Conservation (phyloP, 2,113 vertebrate species). For the Calidris pygmaea region DNA sequence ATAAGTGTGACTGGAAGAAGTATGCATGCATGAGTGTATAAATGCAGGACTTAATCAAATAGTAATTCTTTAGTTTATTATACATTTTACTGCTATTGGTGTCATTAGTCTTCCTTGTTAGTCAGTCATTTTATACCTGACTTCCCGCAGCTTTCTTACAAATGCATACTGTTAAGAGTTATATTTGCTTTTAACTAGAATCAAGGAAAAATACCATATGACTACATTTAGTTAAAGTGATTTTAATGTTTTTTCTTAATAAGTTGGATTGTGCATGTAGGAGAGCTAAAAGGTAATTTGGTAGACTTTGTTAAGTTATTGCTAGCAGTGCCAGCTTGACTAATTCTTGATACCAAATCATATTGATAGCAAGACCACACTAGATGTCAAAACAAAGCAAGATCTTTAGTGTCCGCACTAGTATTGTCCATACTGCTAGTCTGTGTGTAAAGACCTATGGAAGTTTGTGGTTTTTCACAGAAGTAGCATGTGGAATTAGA, state of each 20-base stretch:
- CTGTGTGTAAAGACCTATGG: neutral
- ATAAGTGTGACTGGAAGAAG: neutral
- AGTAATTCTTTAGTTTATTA: neutral
- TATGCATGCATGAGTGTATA: neutral
- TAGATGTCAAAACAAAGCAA: neutral
- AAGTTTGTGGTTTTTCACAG: neutral
- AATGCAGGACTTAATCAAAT: neutral
- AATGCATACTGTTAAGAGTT: neutral
- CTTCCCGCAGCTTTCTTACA: neutral
- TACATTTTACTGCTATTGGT: neutral
- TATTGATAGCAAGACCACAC: neutral
- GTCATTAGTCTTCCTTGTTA: neutral
- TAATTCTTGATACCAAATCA: neutral
- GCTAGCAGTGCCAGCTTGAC: neutral
- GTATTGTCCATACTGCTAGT: neutral
- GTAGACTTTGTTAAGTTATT: constrained; percentile 1
- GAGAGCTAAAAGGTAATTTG: neutral
- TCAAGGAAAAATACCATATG: neutral
- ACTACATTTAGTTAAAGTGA: neutral
- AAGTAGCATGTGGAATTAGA: neutral
- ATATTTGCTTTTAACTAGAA: neutral
- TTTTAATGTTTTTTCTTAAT: neutral
- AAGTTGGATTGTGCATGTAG: neutral
- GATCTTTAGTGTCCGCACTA: neutral
- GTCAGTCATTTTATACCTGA: neutral